Percentiles rank a stretch among this genome's conserved stretches.
Evolutionary conservation across 2,113 vertebrate species (phyloP).

Genomic region (Hippocampus barbouri): DNA sequence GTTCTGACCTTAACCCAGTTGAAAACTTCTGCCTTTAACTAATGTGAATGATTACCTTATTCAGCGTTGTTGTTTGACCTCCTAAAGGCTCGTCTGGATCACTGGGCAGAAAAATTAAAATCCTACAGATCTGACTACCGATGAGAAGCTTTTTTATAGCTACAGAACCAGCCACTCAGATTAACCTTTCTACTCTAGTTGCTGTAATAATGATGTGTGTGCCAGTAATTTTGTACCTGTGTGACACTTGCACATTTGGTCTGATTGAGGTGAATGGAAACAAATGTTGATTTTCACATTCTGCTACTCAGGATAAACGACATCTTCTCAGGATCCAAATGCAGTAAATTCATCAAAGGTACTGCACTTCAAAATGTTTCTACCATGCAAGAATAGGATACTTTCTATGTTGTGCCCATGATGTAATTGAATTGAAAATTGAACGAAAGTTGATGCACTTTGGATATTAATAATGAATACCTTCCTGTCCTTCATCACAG

Average conservation of each 20-base stretch:
- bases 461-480: not conserved
- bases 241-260: not conserved
- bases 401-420: not conserved
- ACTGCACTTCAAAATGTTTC: slow-evolving; percentile 28
- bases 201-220: not conserved
- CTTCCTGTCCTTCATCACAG: slow-evolving; percentile 35
- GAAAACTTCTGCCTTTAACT: not conserved
- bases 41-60: not conserved
- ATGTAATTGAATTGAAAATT: not conserved
- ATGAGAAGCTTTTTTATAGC: not conserved
- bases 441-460: not conserved
- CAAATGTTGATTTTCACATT: slow-evolving; percentile 21
- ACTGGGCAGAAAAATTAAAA: not conserved
- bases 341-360: slow-evolving; percentile 60
- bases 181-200: not conserved
- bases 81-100: not conserved
- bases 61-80: not conserved
- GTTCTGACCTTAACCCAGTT: not conserved
- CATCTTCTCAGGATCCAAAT: slow-evolving; percentile 67
- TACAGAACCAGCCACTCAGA: not conserved
- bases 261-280: not conserved
- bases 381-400: not conserved
- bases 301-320: slow-evolving; percentile 51
- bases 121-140: not conserved
- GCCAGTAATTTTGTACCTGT: not conserved